Percentiles rank a stretch among this genome's conserved stretches.
These are phyloP conservation scores for Synanthedon myopaeformis DNA, from an alignment of 2,888 invertebrate genomes.

Conservation along the genomic window DNA sequence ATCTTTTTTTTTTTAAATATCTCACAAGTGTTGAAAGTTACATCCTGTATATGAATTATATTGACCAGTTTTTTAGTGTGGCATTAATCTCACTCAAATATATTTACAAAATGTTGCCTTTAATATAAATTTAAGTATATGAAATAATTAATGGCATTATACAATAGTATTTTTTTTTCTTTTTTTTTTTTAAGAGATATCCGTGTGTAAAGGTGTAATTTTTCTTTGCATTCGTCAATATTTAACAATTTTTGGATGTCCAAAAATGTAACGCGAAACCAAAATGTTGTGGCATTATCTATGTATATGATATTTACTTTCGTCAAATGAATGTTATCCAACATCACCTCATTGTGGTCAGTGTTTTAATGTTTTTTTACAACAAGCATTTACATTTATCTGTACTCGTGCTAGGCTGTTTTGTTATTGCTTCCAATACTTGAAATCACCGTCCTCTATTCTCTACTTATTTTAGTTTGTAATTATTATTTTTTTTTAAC, in stretches of 20 bases:
- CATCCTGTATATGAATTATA: too few relatives aligned
- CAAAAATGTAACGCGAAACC: constrained; percentile 23
- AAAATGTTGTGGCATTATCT: constrained; percentile 42
- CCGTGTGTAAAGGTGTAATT: constrained; percentile 11
- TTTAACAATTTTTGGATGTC: constrained; percentile 34
- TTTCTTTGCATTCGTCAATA: constrained; percentile 25
- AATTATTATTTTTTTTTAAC: constrained; percentile 38
- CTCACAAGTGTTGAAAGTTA: too few relatives aligned
- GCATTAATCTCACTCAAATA: not conserved
- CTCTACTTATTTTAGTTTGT: constrained; percentile 63
- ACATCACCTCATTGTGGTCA: constrained; percentile 60
- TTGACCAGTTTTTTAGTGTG: constrained; percentile 8
- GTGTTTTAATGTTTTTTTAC: constrained; percentile 41
- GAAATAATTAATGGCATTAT: constrained; percentile 36
- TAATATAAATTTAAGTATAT: constrained; percentile 15
- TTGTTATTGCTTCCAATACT: constrained; percentile 43
- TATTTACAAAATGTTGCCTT: constrained; percentile 24
- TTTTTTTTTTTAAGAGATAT: not conserved
- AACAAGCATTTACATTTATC: constrained; percentile 52
- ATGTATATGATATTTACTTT: constrained; percentile 14
- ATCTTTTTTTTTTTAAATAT: too few relatives aligned
- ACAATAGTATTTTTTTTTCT: constrained; percentile 19
- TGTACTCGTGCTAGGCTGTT: constrained; percentile 36
- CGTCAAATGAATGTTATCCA: constrained; percentile 24
- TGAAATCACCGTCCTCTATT: constrained; percentile 56